A percentile compares a stretch with the other conserved stretches of the same genome.
Evolutionary conservation across 2,797 vertebrate genomes (phyloP).

Genomic region (Ptychobarbus kaznakovi): DNA sequence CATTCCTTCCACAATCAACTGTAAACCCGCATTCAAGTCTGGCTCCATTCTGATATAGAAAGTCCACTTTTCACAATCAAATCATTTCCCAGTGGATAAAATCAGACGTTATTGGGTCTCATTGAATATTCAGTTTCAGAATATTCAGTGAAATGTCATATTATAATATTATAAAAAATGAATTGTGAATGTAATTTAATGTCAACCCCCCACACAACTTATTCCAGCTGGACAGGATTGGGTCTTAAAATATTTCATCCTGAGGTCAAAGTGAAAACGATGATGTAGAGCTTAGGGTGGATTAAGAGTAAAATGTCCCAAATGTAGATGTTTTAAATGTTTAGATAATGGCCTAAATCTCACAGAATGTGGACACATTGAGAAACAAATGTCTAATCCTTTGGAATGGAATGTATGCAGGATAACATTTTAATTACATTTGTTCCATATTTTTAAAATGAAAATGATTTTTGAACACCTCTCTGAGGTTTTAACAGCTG

Average conservation of each 20-base stretch:
- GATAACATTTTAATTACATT: background rate
- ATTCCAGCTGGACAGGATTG: background rate
- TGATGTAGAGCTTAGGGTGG: slow-evolving; percentile 25
- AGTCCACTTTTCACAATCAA: background rate
- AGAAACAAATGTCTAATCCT: slow-evolving; percentile 2
- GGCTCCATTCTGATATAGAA: background rate
- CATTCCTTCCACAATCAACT: background rate
- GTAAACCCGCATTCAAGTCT: background rate
- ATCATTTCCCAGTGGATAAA: background rate
- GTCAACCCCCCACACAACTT: background rate
- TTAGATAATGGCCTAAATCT: background rate
- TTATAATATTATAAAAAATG: background rate
- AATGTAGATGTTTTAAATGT: slow-evolving; percentile 13
- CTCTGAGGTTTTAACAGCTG: background rate
- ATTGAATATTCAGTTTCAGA: slow-evolving; percentile 3
- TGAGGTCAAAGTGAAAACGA: background rate
- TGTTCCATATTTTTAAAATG: background rate
- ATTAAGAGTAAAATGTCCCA: slow-evolving; percentile 4
- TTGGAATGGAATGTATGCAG: background rate
- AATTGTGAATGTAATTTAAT: background rate
- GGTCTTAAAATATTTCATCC: slow-evolving; percentile 19
- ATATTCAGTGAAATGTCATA: background rate
- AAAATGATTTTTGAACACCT: background rate
- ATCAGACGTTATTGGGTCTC: background rate
- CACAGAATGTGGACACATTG: background rate